Conservation (phyloP, 2,888 invertebrate species). For the Lampropteryx suffumata region DNA sequence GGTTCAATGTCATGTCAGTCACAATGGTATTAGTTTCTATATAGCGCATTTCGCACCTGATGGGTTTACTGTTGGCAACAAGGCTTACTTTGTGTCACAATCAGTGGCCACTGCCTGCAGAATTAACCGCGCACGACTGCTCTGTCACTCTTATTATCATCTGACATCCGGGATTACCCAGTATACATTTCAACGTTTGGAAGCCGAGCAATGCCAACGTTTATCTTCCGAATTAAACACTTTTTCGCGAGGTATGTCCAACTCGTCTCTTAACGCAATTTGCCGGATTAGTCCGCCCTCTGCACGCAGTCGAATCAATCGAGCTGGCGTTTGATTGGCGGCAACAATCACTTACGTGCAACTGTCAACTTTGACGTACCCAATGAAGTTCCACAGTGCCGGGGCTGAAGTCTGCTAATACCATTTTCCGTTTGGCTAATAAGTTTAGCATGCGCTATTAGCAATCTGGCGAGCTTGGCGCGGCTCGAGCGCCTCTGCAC, state of each 20-base stretch:
- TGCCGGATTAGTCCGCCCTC: constrained; percentile 55
- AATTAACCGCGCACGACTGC: constrained; percentile 74
- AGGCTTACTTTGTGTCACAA: constrained; percentile 78
- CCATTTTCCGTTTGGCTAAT: constrained; percentile 81
- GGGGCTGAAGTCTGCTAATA: constrained; percentile 68
- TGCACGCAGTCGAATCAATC: constrained; percentile 58
- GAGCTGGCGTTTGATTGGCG: constrained; percentile 71
- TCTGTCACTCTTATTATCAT: constrained; percentile 81
- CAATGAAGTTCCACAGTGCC: constrained; percentile 71
- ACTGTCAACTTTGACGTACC: constrained; percentile 72
- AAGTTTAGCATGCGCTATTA: constrained; percentile 82
- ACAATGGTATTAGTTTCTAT: constrained; percentile 57
- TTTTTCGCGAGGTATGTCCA: constrained; percentile 43
- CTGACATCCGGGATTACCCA: constrained; percentile 79
- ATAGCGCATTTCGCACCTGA: constrained; percentile 64
- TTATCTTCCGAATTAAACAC: constrained; percentile 66
- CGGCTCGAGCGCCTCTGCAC: constrained; percentile 64
- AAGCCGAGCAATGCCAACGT: constrained; percentile 68
- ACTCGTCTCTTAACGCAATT: constrained; percentile 52
- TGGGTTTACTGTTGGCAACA: constrained; percentile 74
- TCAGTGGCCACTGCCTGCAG: constrained; percentile 70
- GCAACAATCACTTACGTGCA: constrained; percentile 76
- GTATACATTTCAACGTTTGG: constrained; percentile 79
- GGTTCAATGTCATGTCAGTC: constrained; percentile 43
- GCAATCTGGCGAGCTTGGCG: constrained; percentile 75